Conservation (phyloP, 2,888 invertebrate genomes). For the Siphonodentalium dalli region DNA sequence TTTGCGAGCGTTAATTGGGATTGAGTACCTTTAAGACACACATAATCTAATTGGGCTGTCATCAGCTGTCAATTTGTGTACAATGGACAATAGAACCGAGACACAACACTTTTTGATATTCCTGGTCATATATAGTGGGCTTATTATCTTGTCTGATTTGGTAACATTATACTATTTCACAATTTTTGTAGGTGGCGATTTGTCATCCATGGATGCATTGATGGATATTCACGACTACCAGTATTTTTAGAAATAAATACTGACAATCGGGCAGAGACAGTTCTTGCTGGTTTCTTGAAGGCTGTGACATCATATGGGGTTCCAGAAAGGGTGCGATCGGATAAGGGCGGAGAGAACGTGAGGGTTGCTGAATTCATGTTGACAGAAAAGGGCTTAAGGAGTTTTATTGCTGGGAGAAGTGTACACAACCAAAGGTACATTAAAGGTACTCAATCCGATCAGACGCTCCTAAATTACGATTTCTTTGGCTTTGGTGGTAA, state of each 20-base stretch:
- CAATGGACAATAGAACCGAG: too few species aligned
- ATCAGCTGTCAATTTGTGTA: too few species aligned
- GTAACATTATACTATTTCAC: too few species aligned
- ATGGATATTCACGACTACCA: constrained; percentile 32
- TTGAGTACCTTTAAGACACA: too few species aligned
- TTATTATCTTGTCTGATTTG: too few species aligned
- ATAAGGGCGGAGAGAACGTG: constrained; percentile 32
- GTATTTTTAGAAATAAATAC: constrained; percentile 25
- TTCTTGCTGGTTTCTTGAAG: constrained; percentile 21
- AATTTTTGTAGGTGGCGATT: constrained; percentile 31
- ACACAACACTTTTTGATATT: too few species aligned
- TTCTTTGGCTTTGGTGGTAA: neutral
- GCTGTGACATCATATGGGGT: constrained; percentile 26
- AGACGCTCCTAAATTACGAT: neutral
- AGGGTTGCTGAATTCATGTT: constrained; percentile 28
- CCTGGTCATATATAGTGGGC: too few species aligned
- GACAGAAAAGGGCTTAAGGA: constrained; percentile 1
- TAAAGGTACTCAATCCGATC: too few species aligned
- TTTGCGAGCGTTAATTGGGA: too few species aligned
- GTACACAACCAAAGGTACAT: constrained; percentile 29
- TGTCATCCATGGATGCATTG: constrained; percentile 31
- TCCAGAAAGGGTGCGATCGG: constrained; percentile 26
- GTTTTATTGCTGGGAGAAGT: constrained; percentile 27
- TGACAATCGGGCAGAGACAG: constrained; percentile 27
- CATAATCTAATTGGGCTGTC: too few species aligned